Evolutionary conservation across 2,797 vertebrate genomes (phyloP).

Genomic region (Leptodactylus fallax): DNA sequence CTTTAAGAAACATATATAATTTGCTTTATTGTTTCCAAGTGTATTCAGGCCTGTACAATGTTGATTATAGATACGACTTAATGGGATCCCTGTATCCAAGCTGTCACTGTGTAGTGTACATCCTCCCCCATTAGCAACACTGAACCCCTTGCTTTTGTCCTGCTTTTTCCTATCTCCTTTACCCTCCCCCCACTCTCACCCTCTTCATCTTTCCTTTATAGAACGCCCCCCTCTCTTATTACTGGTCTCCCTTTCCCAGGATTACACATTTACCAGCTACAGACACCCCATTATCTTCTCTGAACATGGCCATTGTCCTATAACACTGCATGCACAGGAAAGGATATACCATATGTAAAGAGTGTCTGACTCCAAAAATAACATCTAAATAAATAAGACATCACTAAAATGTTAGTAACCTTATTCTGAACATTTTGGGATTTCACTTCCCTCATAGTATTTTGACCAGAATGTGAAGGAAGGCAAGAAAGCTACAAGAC

Average conservation of each 20-base stretch:
- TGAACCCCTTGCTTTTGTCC: background rate
- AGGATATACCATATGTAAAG: background rate
- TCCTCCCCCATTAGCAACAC: background rate
- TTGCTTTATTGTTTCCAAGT: background rate
- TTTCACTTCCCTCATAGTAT: background rate
- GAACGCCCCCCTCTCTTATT: background rate
- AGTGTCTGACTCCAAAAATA: too few species aligned
- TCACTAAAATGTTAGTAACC: too few species aligned
- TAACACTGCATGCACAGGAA: background rate
- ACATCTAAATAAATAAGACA: too few species aligned
- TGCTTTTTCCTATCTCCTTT: background rate
- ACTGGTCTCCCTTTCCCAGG: constrained; percentile 4
- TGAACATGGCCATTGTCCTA: background rate
- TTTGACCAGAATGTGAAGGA: background rate
- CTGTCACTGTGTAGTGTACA: background rate
- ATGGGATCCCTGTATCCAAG: background rate
- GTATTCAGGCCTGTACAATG: background rate
- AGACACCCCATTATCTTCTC: background rate
- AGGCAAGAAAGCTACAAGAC: background rate
- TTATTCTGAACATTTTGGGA: background rate
- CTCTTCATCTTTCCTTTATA: background rate
- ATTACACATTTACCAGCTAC: constrained; percentile 22
- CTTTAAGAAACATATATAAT: background rate
- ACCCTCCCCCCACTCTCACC: too few species aligned
- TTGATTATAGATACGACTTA: background rate